phyloP scores from a whole-genome alignment of 2,797 vertebrate genomes.

The Anabacerthia variegaticeps region DNA sequence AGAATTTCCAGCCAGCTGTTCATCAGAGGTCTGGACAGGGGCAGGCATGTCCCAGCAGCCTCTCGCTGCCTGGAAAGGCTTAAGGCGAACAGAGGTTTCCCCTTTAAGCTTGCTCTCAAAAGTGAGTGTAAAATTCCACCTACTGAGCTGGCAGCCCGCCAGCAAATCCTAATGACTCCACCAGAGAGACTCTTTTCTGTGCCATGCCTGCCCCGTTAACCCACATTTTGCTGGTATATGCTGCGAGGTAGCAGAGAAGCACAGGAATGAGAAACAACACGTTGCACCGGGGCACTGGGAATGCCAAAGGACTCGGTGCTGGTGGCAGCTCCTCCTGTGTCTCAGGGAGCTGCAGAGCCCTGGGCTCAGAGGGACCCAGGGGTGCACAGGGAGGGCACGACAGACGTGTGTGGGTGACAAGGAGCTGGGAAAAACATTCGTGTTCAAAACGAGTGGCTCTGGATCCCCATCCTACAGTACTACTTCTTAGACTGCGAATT shows the following conservation, averaged over 20 bases:
- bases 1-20: slow-evolving; percentile 55
- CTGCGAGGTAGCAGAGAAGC: background rate
- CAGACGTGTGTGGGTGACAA: background rate
- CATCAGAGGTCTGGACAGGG: background rate
- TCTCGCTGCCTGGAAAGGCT: background rate
- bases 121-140: slow-evolving; percentile 39
- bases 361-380: background rate
- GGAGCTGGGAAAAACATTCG: background rate
- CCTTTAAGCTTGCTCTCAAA: slow-evolving; percentile 43
- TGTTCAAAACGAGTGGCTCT: background rate
- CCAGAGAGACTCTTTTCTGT: slow-evolving; percentile 1
- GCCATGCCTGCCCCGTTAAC: slow-evolving; percentile 55
- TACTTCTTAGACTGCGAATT: background rate
- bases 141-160: slow-evolving; percentile 20
- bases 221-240: slow-evolving; percentile 4
- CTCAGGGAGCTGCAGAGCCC: background rate
- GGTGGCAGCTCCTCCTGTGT: fast-evolving
- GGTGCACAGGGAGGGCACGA: background rate
- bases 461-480: background rate
- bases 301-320: fast-evolving
- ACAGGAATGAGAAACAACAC: fast-evolving
- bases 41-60: background rate
- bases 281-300: fast-evolving
- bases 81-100: background rate
- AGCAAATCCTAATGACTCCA: slow-evolving; percentile 33